Base-by-base conservation (phyloP, 92 coral and sea anemone genomes). In the Phenganax marumi region DNA sequence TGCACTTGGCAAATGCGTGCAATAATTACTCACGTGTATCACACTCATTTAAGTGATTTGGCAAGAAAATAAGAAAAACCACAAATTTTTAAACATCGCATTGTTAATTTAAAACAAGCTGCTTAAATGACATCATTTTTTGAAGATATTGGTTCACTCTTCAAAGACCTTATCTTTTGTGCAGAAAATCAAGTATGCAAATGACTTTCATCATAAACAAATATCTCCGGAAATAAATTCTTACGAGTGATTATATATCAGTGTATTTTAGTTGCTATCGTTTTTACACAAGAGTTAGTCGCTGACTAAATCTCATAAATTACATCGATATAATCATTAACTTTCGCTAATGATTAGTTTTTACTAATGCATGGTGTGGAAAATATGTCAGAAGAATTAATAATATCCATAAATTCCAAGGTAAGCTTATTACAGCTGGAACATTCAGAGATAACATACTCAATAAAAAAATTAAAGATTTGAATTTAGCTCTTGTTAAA, bases 321-420 rank as follows among this genome's bases (percentile, higher is more conserved):
- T 25, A 23, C 11, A 49, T 10, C 43, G 11, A 6, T 66, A 66
- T 62, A 21, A 62, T 18, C 50, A 66, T 25, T 21, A 66, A 10
- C 72, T 64, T 17, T n/a, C 23, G 70, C 13, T n/a, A n/a, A 64
- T 25, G 48, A 8, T 23, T 12, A 56, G 18, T 7, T 17, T 22
- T 26, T 7, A 19, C 50, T 12, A 0, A n/a, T 66, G 12, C 11
- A 25, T 66, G 26, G 17, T 6, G n/a, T 12, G 72, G 14, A 22
- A 8, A n/a, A 25, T 9, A 66, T 66, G 72, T 66, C 72, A 23
- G 72, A 66, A 49, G 72, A 14, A 66, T 49, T 25, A 66, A 66
- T 66, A 25, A 66, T 49, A 19, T 25, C 43, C 72, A 66, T 66
- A 19, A 66, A 66, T 66, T 66, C 72, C 26, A 66, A 66, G 72